Percentiles rank a stretch among this genome's conserved stretches.
Evolutionary conservation across 37 sponge, comb jelly and placozoan species (phyloP).

Genomic region (Oscarella lobularis): DNA sequence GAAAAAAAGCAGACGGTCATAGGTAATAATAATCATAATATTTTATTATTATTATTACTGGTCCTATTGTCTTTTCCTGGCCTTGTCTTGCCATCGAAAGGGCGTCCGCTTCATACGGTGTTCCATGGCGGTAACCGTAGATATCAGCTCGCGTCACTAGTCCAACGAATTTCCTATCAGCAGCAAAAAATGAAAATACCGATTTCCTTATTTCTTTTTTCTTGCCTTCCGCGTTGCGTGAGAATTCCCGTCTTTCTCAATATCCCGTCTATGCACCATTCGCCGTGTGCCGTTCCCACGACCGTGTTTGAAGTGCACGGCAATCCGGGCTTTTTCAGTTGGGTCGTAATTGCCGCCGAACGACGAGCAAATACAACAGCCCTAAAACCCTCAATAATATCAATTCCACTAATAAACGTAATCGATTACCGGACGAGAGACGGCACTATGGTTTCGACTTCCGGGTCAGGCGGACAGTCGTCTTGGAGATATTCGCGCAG

Average conservation of each 20-base stretch:
- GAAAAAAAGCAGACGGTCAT: too few relatives aligned
- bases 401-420: too few relatives aligned
- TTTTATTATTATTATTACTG: too few relatives aligned
- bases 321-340: not conserved
- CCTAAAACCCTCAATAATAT: too few relatives aligned
- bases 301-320: not conserved
- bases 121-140: conserved; percentile 8
- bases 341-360: not conserved
- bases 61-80: conserved; percentile 5
- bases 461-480: not conserved
- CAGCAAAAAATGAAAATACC: not conserved
- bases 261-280: conserved; percentile 4
- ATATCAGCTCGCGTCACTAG: conserved; percentile 1
- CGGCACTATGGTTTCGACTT: conserved; percentile 4
- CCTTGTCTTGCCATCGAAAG: conserved; percentile 1
- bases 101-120: not conserved
- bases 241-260: conserved; percentile 4
- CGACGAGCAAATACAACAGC: not conserved
- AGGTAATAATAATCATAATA: too few relatives aligned
- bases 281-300: not conserved
- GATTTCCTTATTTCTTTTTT: not conserved
- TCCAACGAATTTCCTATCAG: conserved; percentile 4
- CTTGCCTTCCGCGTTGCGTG: not conserved
- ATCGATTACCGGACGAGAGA: conserved; percentile 1
- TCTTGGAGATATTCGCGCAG: not conserved